Evolutionary conservation across 37 sponge, comb jelly and placozoan genomes (phyloP), one percentile per base, ranked within the genome.

Genomic region (Ephydatia muelleri): DNA sequence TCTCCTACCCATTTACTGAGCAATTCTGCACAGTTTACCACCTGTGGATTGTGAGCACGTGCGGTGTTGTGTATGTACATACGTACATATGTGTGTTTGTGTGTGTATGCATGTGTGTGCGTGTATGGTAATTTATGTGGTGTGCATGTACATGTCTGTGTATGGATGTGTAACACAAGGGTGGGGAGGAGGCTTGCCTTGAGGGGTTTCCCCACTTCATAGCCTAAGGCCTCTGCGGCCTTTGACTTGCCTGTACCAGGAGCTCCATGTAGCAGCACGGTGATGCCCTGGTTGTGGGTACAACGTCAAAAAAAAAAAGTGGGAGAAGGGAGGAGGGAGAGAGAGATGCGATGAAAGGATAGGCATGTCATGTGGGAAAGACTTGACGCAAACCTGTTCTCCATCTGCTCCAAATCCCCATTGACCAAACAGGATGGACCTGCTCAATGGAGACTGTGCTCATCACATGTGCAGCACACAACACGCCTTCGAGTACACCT

Each of bases 1-100:
- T 94, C 92, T 33, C 95, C 95, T 34, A 94, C 95, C 95, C 95
- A 94, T 73, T 94, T 94, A 72, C 95, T 94, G 43, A 95, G 75
- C 81, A 95, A 82, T 69, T 95, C 95, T 5, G 92, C 95, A 75
- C 95, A 91, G 83, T 95, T 95, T 28, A 95, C 85, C 33, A 94
- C 95, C 93, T 92, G 49, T 5, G 39, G 3, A 6, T 43, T 9
- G 3, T 3, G 43, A 5, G 79, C 26, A 6, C 8, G 47, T 36
- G 11, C 12, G 31, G 27, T 29, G 38, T 26, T 66, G 16, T 22
- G 77, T 28, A 3, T 37, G 35, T 49, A 40, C 6, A 6, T 43
- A 6, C 6, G 43, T 43, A 6, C 6, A 23, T 37, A 3, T 36
- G 39, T 21, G 81, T 38, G 38, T 4, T 35, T 35, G 40, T 77